Conservation (phyloP, 2,888 invertebrate species). For the Scelioninae gen. 1 region DNA sequence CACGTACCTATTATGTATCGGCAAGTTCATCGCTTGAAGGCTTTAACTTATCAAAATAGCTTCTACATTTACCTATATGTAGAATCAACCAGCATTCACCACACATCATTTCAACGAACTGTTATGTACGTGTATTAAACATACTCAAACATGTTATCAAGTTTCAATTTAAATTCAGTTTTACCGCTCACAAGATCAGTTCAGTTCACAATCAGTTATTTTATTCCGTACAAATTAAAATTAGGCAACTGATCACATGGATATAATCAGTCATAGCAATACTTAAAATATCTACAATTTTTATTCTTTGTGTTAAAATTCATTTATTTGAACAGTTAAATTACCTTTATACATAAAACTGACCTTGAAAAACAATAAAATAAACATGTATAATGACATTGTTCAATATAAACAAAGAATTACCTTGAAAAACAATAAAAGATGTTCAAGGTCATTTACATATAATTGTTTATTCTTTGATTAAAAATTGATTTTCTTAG, state of each 20-base stretch:
- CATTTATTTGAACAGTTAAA: no score
- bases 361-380: no score
- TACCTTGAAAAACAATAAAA: no score
- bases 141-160: constrained; percentile 63
- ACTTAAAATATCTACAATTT: no score
- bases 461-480: no score
- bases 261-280: not conserved
- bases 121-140: constrained; percentile 59
- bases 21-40: constrained; percentile 67
- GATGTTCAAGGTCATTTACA: no score
- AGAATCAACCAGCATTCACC: constrained; percentile 61
- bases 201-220: constrained; percentile 20
- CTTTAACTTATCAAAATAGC: constrained; percentile 69
- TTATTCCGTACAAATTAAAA: constrained; percentile 31
- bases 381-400: no score
- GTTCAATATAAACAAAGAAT: no score
- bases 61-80: constrained; percentile 63
- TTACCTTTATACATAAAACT: no score
- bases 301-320: no score
- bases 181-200: constrained; percentile 50
- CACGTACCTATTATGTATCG: constrained; percentile 67
- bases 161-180: constrained; percentile 66
- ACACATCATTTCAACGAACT: constrained; percentile 64
- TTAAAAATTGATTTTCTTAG: no score
- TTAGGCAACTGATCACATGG: constrained; percentile 3